Base-by-base conservation (phyloP, 2,113 vertebrate species). In the Ptychochromis oligacanthus region DNA sequence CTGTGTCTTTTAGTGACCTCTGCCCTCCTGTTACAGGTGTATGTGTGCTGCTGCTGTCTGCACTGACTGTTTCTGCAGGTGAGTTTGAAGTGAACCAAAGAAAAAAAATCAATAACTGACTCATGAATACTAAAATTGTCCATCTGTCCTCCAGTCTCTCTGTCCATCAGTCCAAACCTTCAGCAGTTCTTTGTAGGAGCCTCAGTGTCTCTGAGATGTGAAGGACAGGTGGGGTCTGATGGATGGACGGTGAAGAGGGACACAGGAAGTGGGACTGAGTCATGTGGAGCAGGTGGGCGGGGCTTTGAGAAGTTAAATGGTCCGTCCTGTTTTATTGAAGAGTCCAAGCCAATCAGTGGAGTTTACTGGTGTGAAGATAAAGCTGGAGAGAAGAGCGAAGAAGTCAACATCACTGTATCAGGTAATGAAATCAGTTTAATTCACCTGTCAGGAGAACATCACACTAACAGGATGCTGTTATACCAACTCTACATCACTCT, bases 181-280 rank as follows among this genome's bases (percentile, higher is more conserved):
- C 83, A 85, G 83, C 83, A 80, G 83, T 75, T 80, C 77, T 75
- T 85, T 43, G 12, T 1, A 5, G 20, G 6, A 26, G 34, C 55
- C 12, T n/a, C 24, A 2, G 46, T 84, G 46, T 46, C 43, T 49
- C 56, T 84, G 82, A 56, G 58, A 3, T 84, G 82, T 64, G 77
- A 60, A 2, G 76, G 57, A 61, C 82, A 22, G 74, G 17, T n/a
- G 10, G 26, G 13, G 12, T 46, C 40, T 17, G 31, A 15, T 22
- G 57, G 75, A 26, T 59, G 75, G 75, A 77, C 43, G 9, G 43
- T 62, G 12, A 64, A 40, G 77, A 64, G 43, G 46, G 36, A 20
- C 24, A 34, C 4, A 20, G 62, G 14, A 14, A 15, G 64, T 10
- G 24, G 18, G 6, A 57, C 24, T 22, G 46, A 62, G 20, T 14